Conservation (phyloP, 1,140 invertebrate species). For the Latrodectus geometricus region DNA sequence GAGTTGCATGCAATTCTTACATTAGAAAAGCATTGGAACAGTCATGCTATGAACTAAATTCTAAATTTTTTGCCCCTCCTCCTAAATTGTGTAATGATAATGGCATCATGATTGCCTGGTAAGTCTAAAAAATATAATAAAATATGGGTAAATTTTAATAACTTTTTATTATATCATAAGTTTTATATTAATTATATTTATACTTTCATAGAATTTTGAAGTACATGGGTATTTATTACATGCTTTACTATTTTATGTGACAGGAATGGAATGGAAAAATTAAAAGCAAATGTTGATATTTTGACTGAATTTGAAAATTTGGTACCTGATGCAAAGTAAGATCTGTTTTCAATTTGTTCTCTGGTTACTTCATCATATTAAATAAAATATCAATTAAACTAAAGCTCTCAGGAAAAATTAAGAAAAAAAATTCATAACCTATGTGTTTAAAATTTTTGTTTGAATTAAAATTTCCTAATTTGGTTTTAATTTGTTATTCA, state of each 20-base stretch:
- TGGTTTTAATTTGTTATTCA: no score
- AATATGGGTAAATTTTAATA: background rate
- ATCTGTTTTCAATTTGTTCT: conserved; percentile 4
- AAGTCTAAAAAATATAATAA: conserved; percentile 19
- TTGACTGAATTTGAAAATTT: conserved; percentile 69
- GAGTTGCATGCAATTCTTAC: conserved; percentile 92
- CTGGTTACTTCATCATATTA: background rate
- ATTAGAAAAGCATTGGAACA: conserved; percentile 78
- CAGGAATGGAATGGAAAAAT: conserved; percentile 86
- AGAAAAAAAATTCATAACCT: background rate
- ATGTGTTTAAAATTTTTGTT: background rate
- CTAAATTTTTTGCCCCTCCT: conserved; percentile 80
- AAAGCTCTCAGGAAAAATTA: background rate
- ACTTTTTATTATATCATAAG: background rate
- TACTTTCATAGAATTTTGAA: background rate
- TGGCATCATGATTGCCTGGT: conserved; percentile 99
- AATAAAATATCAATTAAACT: background rate
- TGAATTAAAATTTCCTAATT: background rate
- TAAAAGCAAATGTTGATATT: conserved; percentile 67
- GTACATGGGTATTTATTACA: background rate
- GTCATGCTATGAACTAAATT: conserved; percentile 77
- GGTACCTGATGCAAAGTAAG: conserved; percentile 72
- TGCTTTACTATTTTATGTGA: background rate
- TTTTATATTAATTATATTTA: background rate
- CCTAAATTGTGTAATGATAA: conserved; percentile 95